Evolutionary conservation across 2,113 vertebrate genomes (phyloP), one percentile per base, ranked within the genome.

Genomic region (Myiozetetes cayanensis): DNA sequence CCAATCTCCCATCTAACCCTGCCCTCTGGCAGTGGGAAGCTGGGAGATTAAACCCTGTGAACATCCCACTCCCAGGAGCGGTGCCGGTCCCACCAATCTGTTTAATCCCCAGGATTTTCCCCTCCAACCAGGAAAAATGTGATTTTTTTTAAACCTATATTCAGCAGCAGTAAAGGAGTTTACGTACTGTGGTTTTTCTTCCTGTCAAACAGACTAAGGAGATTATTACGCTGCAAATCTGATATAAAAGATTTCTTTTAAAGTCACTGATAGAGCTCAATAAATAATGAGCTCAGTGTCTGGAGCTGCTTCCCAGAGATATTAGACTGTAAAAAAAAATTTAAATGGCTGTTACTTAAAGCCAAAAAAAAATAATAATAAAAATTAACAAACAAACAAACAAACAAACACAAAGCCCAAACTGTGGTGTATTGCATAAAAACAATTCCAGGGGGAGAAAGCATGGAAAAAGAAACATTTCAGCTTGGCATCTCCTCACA

Each of bases 201-300:
- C 58, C 82, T 39, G 49, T 72, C 83, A 28, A 13, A 47, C 49
- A 30, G n/a, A 25, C 58, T 55, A 33, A 89, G 87, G 75, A 91
- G 76, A 68, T 89, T 68, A 70, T 71, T 46, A 8, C 2, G 0
- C 89, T 82, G 87, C 82, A 92, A 83, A 89, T 74, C 91, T 70
- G 35, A 90, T 79, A 43, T 59, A 22, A 67, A 80, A 96, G 85
- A 87, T 94, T 94, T 85, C 94, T 90, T 82, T 85, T 71, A 52
- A 89, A 91, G 92, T 58, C 65, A 28, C 39, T 30, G 85, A 79
- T 67, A 20, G 74, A 94, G 62, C 81, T 96, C 58, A 37, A 80
- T 75, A 77, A 80, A 81, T 68, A 37, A 78, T 10, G 52, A 91
- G 71, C n/a, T 78, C 59, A 8, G 72, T 55, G 79, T 44, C 74